A percentile compares a stretch with the other conserved stretches of the same genome.
These are phyloP conservation scores for Drosophila imparisetae DNA, from an alignment of 2,888 invertebrate genomes.

Conservation along the genomic window DNA sequence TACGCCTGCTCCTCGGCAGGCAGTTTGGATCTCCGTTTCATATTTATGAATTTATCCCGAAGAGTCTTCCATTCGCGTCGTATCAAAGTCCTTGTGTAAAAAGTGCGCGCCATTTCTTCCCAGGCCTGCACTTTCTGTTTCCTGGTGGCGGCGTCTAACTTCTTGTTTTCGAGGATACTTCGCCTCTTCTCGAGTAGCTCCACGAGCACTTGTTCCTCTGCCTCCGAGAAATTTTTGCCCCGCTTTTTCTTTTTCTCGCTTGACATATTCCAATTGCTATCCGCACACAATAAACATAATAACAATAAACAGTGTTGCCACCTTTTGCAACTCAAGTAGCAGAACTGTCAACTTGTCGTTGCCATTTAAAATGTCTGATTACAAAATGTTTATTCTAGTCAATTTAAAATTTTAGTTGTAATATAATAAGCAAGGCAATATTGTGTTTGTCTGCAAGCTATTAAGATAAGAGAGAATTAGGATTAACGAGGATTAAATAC, in stretches of 20 bases:
- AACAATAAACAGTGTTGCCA: conserved; percentile 7
- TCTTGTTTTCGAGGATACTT: conserved; percentile 20
- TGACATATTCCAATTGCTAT: conserved; percentile 22
- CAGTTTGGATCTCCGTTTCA: conserved; percentile 18
- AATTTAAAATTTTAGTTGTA: neutral
- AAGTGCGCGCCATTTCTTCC: conserved; percentile 40
- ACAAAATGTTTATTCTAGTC: neutral
- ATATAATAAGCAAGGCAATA: neutral
- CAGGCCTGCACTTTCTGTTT: conserved; percentile 25
- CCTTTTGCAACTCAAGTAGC: neutral
- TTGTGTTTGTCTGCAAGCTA: neutral
- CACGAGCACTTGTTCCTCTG: conserved; percentile 26
- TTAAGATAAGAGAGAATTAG: neutral
- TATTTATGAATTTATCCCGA: conserved; percentile 25
- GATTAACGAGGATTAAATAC: neutral
- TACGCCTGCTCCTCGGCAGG: neutral
- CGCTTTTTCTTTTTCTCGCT: conserved; percentile 30
- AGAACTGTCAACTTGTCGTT: conserved; percentile 14
- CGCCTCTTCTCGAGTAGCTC: conserved; percentile 22
- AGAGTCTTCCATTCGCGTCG: conserved; percentile 30
- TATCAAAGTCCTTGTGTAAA: conserved; percentile 21
- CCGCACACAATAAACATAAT: neutral
- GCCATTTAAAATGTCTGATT: neutral
- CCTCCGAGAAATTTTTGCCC: conserved; percentile 25
- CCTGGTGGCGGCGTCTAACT: conserved; percentile 19